phyloP scores from a whole-genome alignment of 2,113 vertebrate genomes.

The Ciconia stormi region DNA sequence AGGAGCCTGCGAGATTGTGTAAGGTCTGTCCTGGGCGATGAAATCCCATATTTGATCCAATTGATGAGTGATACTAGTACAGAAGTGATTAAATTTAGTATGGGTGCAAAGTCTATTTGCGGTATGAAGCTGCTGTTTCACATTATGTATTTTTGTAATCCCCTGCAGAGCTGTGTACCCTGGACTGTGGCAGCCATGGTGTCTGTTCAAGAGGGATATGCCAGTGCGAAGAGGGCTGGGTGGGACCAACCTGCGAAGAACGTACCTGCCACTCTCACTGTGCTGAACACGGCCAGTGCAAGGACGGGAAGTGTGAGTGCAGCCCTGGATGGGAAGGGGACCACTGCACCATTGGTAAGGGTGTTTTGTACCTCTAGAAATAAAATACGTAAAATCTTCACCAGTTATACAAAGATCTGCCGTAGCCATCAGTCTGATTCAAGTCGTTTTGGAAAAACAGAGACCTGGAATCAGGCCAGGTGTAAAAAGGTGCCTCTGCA shows the following conservation, averaged over 20 bases:
- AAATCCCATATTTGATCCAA: not conserved
- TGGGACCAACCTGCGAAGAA: slow-evolving; percentile 88
- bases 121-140: not conserved
- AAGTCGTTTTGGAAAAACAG: not conserved
- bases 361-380: not conserved
- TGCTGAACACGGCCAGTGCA: slow-evolving; percentile 93
- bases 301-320: slow-evolving; percentile 93
- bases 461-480: not conserved
- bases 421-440: not conserved
- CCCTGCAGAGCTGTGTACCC: slow-evolving; percentile 85
- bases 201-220: slow-evolving; percentile 88
- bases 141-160: not conserved
- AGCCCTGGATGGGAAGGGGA: slow-evolving; percentile 98
- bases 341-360: slow-evolving; percentile 97
- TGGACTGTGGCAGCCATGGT: slow-evolving; percentile 92
- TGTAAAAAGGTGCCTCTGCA: not conserved
- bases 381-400: not conserved
- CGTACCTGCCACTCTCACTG: slow-evolving; percentile 91
- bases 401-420: not conserved
- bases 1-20: not conserved
- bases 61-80: not conserved
- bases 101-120: fast-evolving
- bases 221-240: slow-evolving; percentile 95
- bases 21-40: not conserved
- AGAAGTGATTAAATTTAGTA: not conserved